phyloP scores from a whole-genome alignment of 2,888 invertebrate species.

The Luperina nickerlii region DNA sequence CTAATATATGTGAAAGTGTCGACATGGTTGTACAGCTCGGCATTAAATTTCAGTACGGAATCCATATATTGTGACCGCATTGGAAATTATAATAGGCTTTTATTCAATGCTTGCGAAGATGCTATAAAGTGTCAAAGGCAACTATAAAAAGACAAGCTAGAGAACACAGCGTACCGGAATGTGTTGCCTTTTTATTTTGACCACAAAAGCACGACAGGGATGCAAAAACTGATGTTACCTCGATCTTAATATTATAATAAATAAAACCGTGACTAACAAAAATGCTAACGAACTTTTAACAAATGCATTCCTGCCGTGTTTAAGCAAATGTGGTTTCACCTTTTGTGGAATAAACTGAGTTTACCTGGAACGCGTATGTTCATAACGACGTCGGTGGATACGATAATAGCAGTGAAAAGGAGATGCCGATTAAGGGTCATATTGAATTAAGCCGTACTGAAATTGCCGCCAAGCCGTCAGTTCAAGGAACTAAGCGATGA shows the following conservation, averaged over 20 bases:
- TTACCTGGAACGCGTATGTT: conserved; percentile 45
- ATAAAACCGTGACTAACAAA: conserved; percentile 53
- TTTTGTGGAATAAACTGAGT: conserved; percentile 35
- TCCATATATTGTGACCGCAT: conserved; percentile 40
- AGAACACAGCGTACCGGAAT: conserved; percentile 44
- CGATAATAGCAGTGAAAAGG: conserved; percentile 53
- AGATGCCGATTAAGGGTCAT: conserved; percentile 63
- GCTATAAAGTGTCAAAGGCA: conserved; percentile 58
- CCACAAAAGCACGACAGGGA: conserved; percentile 54
- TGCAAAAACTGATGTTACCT: conserved; percentile 55
- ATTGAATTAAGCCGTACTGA: conserved; percentile 68
- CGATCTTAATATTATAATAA: conserved; percentile 45
- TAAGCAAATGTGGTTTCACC: conserved; percentile 45
- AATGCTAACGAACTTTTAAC: conserved; percentile 59
- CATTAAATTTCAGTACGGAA: conserved; percentile 16
- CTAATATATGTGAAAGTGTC: conserved; percentile 28
- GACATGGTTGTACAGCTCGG: conserved; percentile 2
- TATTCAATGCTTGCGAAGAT: conserved; percentile 51
- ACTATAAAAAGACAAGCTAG: conserved; percentile 41
- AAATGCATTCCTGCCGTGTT: conserved; percentile 40
- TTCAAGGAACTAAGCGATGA: conserved; percentile 70
- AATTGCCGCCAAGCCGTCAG: conserved; percentile 63
- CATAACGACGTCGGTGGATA: conserved; percentile 43
- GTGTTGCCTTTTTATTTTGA: conserved; percentile 50
- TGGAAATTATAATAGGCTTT: conserved; percentile 50